Evolutionary conservation across 1,140 invertebrate species (phyloP).

Genomic region (honey bee (Apis mellifera)): Amel_HAv3.1 CM009940.2:11856001-11856500

Average conservation of each 20-base stretch:
- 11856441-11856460: slow-evolving; percentile 43
- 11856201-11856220: slow-evolving; percentile 8
- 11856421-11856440: slow-evolving; percentile 26
- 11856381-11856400: slow-evolving; percentile 5
- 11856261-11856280: slow-evolving; percentile 20
- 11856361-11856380: slow-evolving; percentile 27
- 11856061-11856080: slow-evolving; percentile 42
- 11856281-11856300: slow-evolving; percentile 38
- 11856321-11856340: slow-evolving; percentile 25
- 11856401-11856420: slow-evolving; percentile 25
- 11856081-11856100: slow-evolving; percentile 34
- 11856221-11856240: slow-evolving; percentile 16
- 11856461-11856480: slow-evolving; percentile 41
- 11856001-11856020: slow-evolving; percentile 38
- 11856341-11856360: slow-evolving; percentile 18
- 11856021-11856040: slow-evolving; percentile 45
- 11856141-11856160: slow-evolving; percentile 18
- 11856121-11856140: slow-evolving; percentile 44
- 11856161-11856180: slow-evolving; percentile 30
- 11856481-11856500: slow-evolving; percentile 38
- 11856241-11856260: slow-evolving; percentile 4
- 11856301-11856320: slow-evolving; percentile 34
- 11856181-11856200: background rate
- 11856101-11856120: slow-evolving; percentile 42
- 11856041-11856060: slow-evolving; percentile 49